Evolutionary conservation across 2,888 invertebrate species (phyloP), one percentile per base, ranked within the genome.

Genomic region (Pristionchus japonicus): DNA sequence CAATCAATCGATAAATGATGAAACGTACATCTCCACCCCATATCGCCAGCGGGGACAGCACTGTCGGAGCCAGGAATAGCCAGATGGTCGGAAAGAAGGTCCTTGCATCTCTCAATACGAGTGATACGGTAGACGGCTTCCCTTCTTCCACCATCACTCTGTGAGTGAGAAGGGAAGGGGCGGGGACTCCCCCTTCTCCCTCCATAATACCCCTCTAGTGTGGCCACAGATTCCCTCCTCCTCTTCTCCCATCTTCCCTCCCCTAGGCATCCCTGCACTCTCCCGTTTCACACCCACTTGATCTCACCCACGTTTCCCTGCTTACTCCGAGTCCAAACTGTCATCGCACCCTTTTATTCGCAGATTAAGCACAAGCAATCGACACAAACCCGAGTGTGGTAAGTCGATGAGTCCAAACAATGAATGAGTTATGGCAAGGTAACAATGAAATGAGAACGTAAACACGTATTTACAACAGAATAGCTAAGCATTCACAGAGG

Each of bases 31-130:
- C 61, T 57, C 77, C 77, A 7, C 88, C 88, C 37, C 47, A 77
- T n/a, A 88, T 74, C 17, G 85, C 64, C 23, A 88, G 40, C 27
- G 88, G 88, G 0, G 88, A 80, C 1, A 88, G 11, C 1, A 80
- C 23, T 4, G 57, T 31, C 1, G 88, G 88, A 1, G 86, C 84
- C 20, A 85, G 13, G 82, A 88, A 86, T 27, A 88, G 37, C 70
- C 84, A 88, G 23, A 88, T 64, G 27, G 88, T 64, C 1, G 86
- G 67, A 37, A 82, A 88, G 82, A 88, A 88, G n/a, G 87, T 87
- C 27, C 83, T 15, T 3, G 85, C 31, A 74, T 87, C 87, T 40
- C 87, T 31, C 3, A 87, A 49, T 3, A 86, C 1, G 64, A 85
- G 85, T 31, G 85, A 85, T 85, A 64, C 64, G 37, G 85, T 85